Evolutionary conservation across 2,113 vertebrate genomes (phyloP).

Genomic region (Enhydra lutris): DNA sequence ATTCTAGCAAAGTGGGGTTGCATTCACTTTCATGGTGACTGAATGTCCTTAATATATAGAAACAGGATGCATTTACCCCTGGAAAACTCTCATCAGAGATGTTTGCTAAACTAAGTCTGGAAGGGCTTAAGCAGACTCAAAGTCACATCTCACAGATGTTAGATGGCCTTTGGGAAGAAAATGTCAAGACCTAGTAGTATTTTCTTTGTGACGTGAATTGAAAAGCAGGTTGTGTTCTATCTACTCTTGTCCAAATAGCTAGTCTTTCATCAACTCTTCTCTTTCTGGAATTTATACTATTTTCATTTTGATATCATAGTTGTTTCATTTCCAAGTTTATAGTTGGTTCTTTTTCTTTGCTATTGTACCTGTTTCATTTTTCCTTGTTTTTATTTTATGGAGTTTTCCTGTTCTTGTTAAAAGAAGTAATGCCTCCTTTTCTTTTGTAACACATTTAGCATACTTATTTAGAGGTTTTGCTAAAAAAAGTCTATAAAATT

Average conservation of each 20-base stretch:
- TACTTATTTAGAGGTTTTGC: not conserved
- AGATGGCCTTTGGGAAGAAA: not conserved
- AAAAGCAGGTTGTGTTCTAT: not conserved
- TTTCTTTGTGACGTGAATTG: not conserved
- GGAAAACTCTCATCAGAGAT: not conserved
- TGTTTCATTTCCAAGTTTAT: not conserved
- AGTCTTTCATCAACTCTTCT: not conserved
- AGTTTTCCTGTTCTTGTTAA: not conserved
- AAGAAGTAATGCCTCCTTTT: not conserved
- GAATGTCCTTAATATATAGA: not conserved
- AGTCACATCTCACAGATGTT: not conserved
- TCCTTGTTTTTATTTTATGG: not conserved
- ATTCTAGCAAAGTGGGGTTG: not conserved
- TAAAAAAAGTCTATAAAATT: not conserved
- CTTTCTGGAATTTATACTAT: not conserved
- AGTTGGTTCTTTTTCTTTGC: not conserved
- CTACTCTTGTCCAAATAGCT: not conserved
- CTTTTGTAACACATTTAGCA: not conserved
- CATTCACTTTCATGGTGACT: no score
- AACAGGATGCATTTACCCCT: not conserved
- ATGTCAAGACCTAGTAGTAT: not conserved
- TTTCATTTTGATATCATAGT: not conserved
- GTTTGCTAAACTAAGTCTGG: not conserved
- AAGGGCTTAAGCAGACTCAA: not conserved
- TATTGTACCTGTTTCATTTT: not conserved